phyloP scores from a whole-genome alignment of 2,113 vertebrate genomes.

The Motacilla alba region DNA sequence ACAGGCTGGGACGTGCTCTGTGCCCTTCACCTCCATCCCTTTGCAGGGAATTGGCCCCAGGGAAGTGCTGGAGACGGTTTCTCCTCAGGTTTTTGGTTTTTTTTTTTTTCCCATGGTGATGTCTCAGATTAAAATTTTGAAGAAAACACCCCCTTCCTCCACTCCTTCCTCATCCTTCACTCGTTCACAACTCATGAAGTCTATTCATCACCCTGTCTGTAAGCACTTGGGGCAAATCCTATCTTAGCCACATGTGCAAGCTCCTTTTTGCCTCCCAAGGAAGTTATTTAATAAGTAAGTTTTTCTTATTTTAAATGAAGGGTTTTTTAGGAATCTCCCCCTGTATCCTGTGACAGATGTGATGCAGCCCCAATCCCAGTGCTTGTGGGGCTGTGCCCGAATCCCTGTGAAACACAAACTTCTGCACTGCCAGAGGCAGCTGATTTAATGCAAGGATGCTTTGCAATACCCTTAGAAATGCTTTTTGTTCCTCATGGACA shows the following conservation, averaged over 20 bases:
- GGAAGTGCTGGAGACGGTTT: background rate
- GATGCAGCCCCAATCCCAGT: fast-evolving
- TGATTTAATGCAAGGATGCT: background rate
- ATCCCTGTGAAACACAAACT: background rate
- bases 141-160: background rate
- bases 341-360: fast-evolving
- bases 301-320: background rate
- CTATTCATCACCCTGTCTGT: background rate
- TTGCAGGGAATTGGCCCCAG: fast-evolving
- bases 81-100: background rate
- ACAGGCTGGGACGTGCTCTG: background rate
- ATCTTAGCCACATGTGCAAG: background rate
- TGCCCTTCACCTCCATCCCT: background rate
- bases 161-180: background rate
- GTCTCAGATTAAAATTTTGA: background rate
- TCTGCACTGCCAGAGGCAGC: background rate
- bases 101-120: background rate
- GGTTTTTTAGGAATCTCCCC: background rate
- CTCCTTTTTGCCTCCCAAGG: background rate
- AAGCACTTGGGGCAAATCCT: background rate
- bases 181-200: background rate
- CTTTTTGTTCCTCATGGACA: background rate
- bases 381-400: background rate
- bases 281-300: background rate
- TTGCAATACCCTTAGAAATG: background rate